Percentiles rank a stretch among this genome's conserved stretches.
Conservation (phyloP, 1,140 invertebrate genomes). For the Drosophila murphyi region DNA sequence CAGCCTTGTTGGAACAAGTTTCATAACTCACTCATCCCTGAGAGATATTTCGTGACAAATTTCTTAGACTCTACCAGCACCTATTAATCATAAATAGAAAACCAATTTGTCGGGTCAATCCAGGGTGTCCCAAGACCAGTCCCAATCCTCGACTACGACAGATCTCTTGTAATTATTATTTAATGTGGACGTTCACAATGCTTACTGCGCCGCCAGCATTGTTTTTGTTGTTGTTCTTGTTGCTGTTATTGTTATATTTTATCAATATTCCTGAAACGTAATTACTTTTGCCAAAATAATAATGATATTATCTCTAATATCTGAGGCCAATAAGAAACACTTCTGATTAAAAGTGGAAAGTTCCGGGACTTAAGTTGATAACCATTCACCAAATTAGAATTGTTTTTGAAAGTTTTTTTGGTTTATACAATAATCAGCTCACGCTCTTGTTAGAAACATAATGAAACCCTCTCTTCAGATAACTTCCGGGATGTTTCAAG, state of each 20-base stretch:
- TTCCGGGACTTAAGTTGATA: no score
- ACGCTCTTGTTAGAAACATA: no score
- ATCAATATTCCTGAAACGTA: slow-evolving; percentile 32
- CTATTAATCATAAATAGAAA: slow-evolving; percentile 7
- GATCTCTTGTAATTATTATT: slow-evolving; percentile 70
- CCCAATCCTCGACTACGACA: slow-evolving; percentile 23
- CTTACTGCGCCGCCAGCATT: slow-evolving; percentile 49
- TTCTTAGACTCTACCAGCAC: background rate
- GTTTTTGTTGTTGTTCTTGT: slow-evolving; percentile 23
- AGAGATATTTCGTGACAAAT: background rate
- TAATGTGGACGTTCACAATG: slow-evolving; percentile 64
- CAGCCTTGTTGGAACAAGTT: no score
- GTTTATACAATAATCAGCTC: no score
- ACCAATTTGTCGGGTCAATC: slow-evolving; percentile 44
- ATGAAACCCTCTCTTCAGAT: no score
- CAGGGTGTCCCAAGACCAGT: slow-evolving; percentile 3
- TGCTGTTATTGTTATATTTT: slow-evolving; percentile 26
- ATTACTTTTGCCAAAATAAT: slow-evolving; percentile 12
- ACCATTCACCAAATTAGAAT: no score
- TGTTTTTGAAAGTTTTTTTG: no score
- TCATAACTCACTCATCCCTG: background rate
- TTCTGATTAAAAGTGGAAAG: no score
- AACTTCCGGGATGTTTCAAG: no score
- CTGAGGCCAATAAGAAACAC: no score
- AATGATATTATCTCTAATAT: no score